Conservation (phyloP, 2,113 vertebrate species). For the Mastomys natalensis region DNA sequence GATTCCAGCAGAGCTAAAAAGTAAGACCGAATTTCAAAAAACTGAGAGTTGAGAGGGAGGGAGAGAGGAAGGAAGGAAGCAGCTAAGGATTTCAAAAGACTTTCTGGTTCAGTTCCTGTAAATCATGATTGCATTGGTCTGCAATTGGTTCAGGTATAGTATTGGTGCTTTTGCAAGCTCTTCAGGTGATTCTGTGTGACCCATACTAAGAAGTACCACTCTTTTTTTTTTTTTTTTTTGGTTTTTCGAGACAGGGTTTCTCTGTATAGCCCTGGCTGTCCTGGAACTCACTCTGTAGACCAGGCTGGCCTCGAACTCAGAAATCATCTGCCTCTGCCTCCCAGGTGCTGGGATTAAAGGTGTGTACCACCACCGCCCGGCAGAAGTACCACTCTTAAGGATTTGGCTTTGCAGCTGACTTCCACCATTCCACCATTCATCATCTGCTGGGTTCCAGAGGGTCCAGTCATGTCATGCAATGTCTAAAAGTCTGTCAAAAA, state of each 20-base stretch:
- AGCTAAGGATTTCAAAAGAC: background rate
- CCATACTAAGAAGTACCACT: background rate
- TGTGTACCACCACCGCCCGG: no score
- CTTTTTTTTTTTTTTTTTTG: no score
- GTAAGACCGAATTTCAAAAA: background rate
- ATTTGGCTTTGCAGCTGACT: background rate
- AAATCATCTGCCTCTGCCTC: no score
- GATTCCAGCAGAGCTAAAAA: background rate
- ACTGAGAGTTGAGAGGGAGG: no score
- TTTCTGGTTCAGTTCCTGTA: background rate
- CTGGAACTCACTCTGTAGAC: no score
- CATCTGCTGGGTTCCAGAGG: conserved; percentile 18
- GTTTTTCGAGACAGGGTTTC: no score
- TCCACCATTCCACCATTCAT: background rate
- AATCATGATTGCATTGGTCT: conserved; percentile 21
- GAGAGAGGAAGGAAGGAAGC: background rate
- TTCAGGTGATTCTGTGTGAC: background rate
- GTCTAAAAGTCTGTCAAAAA: conserved; percentile 22
- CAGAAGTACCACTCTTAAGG: background rate
- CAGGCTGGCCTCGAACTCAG: no score
- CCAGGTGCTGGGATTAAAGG: no score
- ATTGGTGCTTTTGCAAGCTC: conserved; percentile 27
- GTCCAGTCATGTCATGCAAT: conserved; percentile 25
- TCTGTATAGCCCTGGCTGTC: no score
- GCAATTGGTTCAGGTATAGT: background rate